Conservation (phyloP, 2,888 invertebrate genomes). For the Labia minor region DNA sequence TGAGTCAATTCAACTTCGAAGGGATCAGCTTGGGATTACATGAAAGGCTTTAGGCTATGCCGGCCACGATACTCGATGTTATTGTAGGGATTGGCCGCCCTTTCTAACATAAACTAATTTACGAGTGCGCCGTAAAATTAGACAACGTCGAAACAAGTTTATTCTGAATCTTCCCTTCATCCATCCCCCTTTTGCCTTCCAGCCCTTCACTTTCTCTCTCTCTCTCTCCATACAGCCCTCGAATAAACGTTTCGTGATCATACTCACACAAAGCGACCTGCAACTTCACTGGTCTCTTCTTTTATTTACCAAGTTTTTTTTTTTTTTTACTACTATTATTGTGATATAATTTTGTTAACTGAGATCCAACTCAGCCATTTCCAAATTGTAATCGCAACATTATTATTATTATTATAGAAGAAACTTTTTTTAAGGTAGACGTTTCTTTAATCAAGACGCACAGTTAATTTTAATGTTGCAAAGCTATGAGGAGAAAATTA, state of each 20-base stretch:
- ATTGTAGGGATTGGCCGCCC: slow-evolving; percentile 2
- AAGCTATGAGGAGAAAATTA: too few relatives aligned
- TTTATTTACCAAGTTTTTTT: slow-evolving; percentile 5
- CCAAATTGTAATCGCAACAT: not conserved
- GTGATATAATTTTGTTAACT: slow-evolving; percentile 7
- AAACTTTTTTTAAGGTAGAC: not conserved
- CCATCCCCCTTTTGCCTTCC: too few relatives aligned
- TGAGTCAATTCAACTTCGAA: not conserved
- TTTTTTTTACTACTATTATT: not conserved
- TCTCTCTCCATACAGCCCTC: too few relatives aligned
- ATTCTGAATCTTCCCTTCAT: not conserved
- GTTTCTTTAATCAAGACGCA: not conserved
- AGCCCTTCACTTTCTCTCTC: too few relatives aligned
- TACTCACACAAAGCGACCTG: not conserved
- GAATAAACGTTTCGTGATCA: not conserved
- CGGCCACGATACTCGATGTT: not conserved
- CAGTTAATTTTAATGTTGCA: not conserved
- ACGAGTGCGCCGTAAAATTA: slow-evolving; percentile 3
- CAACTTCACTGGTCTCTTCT: not conserved
- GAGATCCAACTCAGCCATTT: not conserved
- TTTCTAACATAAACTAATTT: slow-evolving; percentile 1
- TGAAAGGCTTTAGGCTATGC: not conserved
- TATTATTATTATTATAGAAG: not conserved
- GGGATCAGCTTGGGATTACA: not conserved
- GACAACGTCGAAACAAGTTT: slow-evolving; percentile 6